Conservation (phyloP, 2,888 invertebrate genomes). For the Dione juno region DNA sequence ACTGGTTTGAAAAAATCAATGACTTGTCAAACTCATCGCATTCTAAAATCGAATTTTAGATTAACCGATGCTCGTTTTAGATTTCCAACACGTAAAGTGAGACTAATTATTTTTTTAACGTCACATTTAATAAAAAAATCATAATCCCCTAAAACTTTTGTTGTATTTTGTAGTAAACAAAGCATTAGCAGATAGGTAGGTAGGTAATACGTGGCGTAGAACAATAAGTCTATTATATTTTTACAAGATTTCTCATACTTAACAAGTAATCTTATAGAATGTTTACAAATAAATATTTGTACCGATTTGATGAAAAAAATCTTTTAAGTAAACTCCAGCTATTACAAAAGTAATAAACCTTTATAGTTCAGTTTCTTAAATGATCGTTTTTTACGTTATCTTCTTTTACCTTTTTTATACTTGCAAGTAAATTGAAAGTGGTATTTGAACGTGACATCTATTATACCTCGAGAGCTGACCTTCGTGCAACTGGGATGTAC, state of each 20-base stretch:
- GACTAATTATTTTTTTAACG: constrained; percentile 18
- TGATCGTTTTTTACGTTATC: neutral
- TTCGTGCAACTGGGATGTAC: neutral
- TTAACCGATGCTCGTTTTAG: constrained; percentile 61
- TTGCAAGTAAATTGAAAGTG: constrained; percentile 6
- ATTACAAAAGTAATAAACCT: neutral
- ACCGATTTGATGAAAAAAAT: neutral
- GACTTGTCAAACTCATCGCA: constrained; percentile 83
- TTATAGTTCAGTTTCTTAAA: neutral
- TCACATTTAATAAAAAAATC: neutral
- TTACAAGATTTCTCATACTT: constrained; percentile 19
- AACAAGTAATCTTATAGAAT: constrained; percentile 14
- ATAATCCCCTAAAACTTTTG: neutral
- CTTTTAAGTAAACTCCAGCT: neutral
- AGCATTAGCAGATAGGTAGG: constrained; percentile 4
- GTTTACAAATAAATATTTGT: constrained; percentile 37
- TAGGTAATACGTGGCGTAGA: constrained; percentile 19
- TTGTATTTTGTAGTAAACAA: constrained; percentile 9
- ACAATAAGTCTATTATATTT: constrained; percentile 22
- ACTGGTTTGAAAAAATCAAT: constrained; percentile 73
- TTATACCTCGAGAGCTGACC: neutral
- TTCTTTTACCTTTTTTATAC: neutral
- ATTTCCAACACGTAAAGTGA: constrained; percentile 55
- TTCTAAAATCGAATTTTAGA: constrained; percentile 66
- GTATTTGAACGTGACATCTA: neutral